Evolutionary conservation across 2,888 invertebrate species (phyloP).

Genomic region (Cataglyphis albicans): DNA sequence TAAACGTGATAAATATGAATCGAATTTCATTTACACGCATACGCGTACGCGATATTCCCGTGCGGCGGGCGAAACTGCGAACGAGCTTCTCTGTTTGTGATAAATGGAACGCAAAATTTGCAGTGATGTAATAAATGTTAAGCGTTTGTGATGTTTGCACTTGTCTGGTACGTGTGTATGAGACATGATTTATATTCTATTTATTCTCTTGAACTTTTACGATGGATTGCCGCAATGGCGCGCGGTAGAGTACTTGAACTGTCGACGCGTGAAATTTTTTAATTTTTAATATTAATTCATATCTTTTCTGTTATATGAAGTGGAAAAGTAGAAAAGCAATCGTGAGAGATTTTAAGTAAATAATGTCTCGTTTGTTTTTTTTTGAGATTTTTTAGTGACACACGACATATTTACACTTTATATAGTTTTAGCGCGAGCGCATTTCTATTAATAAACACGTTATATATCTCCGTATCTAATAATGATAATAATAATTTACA

Average conservation of each 20-base stretch:
- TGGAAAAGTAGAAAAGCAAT: background rate
- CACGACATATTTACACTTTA: background rate
- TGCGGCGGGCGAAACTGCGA: slow-evolving; percentile 16
- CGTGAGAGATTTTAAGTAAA: background rate
- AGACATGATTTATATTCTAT: slow-evolving; percentile 52
- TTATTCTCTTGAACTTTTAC: slow-evolving; percentile 50
- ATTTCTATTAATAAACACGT: background rate
- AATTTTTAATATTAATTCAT: slow-evolving; percentile 9
- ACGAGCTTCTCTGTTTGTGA: slow-evolving; percentile 34
- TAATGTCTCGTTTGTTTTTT: background rate
- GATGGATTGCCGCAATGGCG: slow-evolving; percentile 24
- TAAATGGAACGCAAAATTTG: slow-evolving; percentile 48
- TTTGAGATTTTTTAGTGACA: background rate
- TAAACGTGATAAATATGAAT: slow-evolving; percentile 50
- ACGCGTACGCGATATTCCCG: slow-evolving; percentile 20
- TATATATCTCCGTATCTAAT: background rate
- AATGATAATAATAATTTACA: background rate
- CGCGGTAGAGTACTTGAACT: slow-evolving; percentile 25
- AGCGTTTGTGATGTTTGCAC: slow-evolving; percentile 45
- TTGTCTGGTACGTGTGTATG: slow-evolving; percentile 36
- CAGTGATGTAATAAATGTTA: slow-evolving; percentile 52
- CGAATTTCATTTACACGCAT: slow-evolving; percentile 43
- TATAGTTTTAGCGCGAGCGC: background rate
- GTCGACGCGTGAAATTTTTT: slow-evolving; percentile 30
- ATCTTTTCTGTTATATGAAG: background rate